Evolutionary conservation across 1,140 invertebrate genomes (phyloP), one percentile per base, ranked within the genome.

Genomic region (Dendroctonus valens): DNA sequence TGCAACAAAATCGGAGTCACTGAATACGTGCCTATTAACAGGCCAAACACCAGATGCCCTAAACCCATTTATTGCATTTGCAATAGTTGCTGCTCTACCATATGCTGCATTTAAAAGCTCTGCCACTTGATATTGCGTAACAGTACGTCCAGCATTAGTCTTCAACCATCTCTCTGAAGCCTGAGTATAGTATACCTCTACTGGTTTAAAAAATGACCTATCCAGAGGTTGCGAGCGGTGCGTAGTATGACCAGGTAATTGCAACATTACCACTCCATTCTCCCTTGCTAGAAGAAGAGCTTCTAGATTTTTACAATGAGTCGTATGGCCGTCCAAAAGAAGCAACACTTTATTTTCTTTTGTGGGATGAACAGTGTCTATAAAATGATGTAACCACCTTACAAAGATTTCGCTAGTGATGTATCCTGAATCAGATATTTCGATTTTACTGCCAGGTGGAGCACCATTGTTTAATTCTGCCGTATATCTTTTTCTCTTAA

Each of bases 151-250:
- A 12, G 41, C 9, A 60, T 60, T 15, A 37, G 9, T 37, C 12
- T 40, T 15, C n/a, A 60, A 60, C 41, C 54, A 57, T n/a, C n/a
- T 38, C 14, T 65, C n/a, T n/a, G 68, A 9, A 41, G 60, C 67
- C 58, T 69, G 58, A 62, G 53, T 64, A 39, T 59, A 75, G 49
- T 59, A 73, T 41, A 51, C 73, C 38, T 75, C 71, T 38, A 79
- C 46, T 42, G 76, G 72, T 8, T 59, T 59, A 65, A 78, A 79
- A 59, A 80, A 69, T 48, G 60, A 67, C 41, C 78, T 76, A 72
- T 80, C 79, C 41, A 81, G 65, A 15, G 78, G 78, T 66, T 81
- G 77, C n/a, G 72, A 64, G 0, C 72, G 61, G 65, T 73, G 71
- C 11, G 63, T 73, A 26, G 63, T 69, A 53, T 73, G 71, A 3